Base-by-base conservation (phyloP, 2,888 invertebrate genomes). In the Drosophila limbata region DNA sequence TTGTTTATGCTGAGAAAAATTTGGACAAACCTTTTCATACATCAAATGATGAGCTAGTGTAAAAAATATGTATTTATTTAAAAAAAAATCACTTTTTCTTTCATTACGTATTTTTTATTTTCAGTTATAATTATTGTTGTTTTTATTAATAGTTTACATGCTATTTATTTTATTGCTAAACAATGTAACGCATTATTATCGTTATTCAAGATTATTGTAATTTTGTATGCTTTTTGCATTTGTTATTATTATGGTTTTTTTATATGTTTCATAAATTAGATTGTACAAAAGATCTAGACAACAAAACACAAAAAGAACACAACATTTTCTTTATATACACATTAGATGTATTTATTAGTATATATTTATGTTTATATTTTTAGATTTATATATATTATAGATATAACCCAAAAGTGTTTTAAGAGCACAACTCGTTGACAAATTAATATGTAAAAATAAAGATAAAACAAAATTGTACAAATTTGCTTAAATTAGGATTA, bases 391-490 rank as follows among this genome's bases (percentile, higher is more conserved):
- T 55, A 31, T 52, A 40, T 45, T 52, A 33, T 64, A 50, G 47
- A 50, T 40, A 50, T 75, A 72, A 76, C 65, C 69, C 69, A 76
- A 76, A 81, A 72, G 81, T 81, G 73, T 79, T 82, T 82, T 84
- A 67, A 77, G 81, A 82, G 84, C 70, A 84, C 82, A 81, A 82
- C 82, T 84, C 82, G 73, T 76, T 56, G 52, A 64, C 40, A 60
- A 39, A 60, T 13, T 55, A 19, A 44, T n/a, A n/a, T 33, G n/a
- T 55, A 45, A 40, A 40, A 53, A 45, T 59, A 59, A 31, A 33
- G 9, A 70, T 47, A 56, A 61, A 52, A 73, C 69, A 79, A 57
- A 69, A 71, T 65, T 63, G 56, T 56, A 66, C 63, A 72, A 62
- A 60, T 59, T 69, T 61, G 45, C 73, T 74, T 71, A 73, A 69